Conservation (phyloP, 2,113 vertebrate species). For the Scolopax mira region DNA sequence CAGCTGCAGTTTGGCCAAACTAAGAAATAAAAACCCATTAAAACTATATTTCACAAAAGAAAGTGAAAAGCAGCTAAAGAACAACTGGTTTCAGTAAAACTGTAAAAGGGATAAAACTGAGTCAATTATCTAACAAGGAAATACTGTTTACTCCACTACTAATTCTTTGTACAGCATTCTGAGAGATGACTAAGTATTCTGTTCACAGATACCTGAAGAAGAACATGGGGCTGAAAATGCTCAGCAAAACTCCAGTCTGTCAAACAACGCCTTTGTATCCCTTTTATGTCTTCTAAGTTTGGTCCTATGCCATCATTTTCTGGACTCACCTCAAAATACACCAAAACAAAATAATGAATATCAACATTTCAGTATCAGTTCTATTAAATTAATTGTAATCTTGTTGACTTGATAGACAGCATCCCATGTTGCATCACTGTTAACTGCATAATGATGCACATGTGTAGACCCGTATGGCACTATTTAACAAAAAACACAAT, state of each 20-base stretch:
- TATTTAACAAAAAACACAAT: conserved; percentile 47
- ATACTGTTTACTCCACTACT: not conserved
- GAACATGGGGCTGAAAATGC: conserved; percentile 76
- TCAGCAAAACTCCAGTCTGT: conserved; percentile 85
- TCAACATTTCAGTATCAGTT: conserved; percentile 28
- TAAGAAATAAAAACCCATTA: not conserved
- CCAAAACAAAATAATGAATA: not conserved
- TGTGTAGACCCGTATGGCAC: conserved; percentile 58
- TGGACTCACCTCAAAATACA: conserved; percentile 51
- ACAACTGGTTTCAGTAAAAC: not conserved
- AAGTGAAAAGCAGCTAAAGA: not conserved
- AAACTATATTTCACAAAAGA: not conserved
- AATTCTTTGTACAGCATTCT: not conserved
- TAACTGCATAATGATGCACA: conserved; percentile 65
- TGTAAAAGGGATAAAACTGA: not conserved
- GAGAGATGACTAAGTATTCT: not conserved
- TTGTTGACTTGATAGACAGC: not conserved
- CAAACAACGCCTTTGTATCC: conserved; percentile 76
- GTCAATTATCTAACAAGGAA: not conserved
- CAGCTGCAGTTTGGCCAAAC: not conserved
- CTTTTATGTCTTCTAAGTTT: conserved; percentile 76
- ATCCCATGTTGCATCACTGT: not conserved
- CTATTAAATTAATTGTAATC: conserved; percentile 12
- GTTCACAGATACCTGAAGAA: conserved; percentile 83
- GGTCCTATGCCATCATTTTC: conserved; percentile 12